Conservation (phyloP, 2,888 invertebrate genomes). For the Trichogramma dendrolimi region DNA sequence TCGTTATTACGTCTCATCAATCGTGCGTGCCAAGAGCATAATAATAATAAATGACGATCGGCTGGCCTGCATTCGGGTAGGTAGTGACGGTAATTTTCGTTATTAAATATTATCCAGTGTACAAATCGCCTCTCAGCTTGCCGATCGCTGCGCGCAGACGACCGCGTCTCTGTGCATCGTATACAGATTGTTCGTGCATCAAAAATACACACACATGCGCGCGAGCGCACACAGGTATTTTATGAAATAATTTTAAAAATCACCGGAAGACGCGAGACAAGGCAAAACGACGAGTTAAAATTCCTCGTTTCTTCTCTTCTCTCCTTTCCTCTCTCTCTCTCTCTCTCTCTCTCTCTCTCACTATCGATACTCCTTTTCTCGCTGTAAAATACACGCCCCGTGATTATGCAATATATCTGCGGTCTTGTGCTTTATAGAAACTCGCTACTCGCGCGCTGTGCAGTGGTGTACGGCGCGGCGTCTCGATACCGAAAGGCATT, state of each 20-base stretch:
- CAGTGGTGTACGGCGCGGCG: constrained; percentile 29
- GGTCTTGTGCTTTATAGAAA: background rate
- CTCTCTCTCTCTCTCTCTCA: constrained; percentile 2
- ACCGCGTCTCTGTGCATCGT: too few relatives aligned
- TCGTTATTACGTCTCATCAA: too few relatives aligned
- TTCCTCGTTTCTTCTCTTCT: constrained; percentile 16
- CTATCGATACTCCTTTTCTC: constrained; percentile 9
- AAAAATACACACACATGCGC: too few relatives aligned
- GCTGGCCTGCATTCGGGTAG: too few relatives aligned
- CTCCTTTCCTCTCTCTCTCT: constrained; percentile 1
- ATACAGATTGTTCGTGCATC: too few relatives aligned
- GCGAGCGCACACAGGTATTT: background rate
- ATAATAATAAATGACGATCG: too few relatives aligned
- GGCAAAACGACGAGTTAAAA: background rate
- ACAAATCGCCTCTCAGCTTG: too few relatives aligned
- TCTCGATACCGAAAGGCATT: constrained; percentile 10
- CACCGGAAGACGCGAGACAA: background rate
- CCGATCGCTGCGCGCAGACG: too few relatives aligned
- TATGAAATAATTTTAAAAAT: too few relatives aligned
- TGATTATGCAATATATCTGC: constrained; percentile 41
- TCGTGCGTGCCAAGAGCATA: too few relatives aligned
- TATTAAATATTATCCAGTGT: too few relatives aligned
- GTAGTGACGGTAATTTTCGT: too few relatives aligned
- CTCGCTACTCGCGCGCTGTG: background rate
- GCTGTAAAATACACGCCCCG: constrained; percentile 28